Conservation (phyloP, 2,797 vertebrate species). For the Eulemur albifrons region DNA sequence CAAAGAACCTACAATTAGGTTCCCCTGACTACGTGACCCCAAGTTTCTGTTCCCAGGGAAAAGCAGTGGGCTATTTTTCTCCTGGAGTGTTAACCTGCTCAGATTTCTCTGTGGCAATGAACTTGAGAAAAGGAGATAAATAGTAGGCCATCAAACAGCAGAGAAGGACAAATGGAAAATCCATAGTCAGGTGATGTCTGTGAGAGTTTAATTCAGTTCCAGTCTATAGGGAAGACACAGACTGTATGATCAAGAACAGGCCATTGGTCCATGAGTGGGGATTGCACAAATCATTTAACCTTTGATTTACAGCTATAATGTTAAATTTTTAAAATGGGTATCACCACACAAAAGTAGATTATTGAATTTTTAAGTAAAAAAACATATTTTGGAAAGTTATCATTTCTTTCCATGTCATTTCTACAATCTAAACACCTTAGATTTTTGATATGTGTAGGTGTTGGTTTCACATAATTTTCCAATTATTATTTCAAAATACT, state of each 20-base stretch:
- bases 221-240: not conserved
- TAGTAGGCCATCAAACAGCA: not conserved
- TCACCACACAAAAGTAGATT: not conserved
- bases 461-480: slow-evolving; percentile 5
- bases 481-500: slow-evolving; percentile 23
- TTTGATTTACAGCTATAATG: not conserved
- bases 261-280: accelerated
- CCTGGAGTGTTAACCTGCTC: not conserved
- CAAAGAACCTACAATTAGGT: not conserved
- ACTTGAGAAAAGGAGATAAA: not conserved
- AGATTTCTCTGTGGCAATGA: not conserved
- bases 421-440: not conserved
- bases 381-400: not conserved
- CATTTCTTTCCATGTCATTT: not conserved
- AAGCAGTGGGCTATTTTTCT: not conserved
- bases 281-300: not conserved
- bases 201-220: not conserved
- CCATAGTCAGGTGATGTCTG: not conserved
- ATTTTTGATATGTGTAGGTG: not conserved
- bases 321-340: not conserved
- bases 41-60: not conserved
- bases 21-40: not conserved
- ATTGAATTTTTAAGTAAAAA: not conserved
- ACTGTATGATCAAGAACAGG: not conserved
- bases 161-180: not conserved